These are phyloP conservation scores for Caenorhabditis auriculariae DNA, from an alignment of 2,888 invertebrate species.

Conservation along the genomic window DNA sequence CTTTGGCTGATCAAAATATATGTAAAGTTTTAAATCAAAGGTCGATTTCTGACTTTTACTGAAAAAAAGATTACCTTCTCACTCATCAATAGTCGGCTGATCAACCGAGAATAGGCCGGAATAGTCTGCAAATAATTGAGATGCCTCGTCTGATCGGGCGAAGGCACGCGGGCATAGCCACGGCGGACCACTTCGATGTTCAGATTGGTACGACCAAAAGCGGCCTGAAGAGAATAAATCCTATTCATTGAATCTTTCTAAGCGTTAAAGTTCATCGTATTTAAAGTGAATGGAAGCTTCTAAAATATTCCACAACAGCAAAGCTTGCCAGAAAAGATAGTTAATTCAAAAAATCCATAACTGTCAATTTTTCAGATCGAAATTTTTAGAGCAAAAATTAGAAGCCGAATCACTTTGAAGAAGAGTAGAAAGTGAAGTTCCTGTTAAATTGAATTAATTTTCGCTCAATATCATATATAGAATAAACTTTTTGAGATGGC, in stretches of 20 bases:
- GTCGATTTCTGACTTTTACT: not conserved
- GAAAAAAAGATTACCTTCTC: constrained; percentile 45
- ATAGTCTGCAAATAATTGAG: constrained; percentile 54
- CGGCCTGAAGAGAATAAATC: constrained; percentile 21
- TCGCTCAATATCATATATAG: too few species aligned
- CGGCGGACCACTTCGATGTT: constrained; percentile 61
- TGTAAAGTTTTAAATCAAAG: not conserved
- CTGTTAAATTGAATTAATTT: too few species aligned
- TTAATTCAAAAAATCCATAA: too few species aligned
- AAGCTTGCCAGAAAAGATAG: too few species aligned
- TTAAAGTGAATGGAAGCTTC: not conserved
- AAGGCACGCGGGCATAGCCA: constrained; percentile 61
- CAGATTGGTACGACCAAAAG: constrained; percentile 54
- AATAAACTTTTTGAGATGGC: too few species aligned
- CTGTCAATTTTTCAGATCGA: too few species aligned
- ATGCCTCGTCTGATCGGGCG: constrained; percentile 52
- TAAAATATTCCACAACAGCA: too few species aligned
- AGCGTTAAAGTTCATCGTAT: not conserved
- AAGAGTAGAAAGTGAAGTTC: too few species aligned
- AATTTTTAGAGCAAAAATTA: too few species aligned
- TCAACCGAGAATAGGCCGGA: constrained; percentile 59
- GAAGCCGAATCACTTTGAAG: too few species aligned
- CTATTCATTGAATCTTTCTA: not conserved
- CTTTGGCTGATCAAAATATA: not conserved
- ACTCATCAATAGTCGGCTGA: constrained; percentile 57